Conservation (phyloP, 2,113 vertebrate species). For the Ophiodon elongatus region DNA sequence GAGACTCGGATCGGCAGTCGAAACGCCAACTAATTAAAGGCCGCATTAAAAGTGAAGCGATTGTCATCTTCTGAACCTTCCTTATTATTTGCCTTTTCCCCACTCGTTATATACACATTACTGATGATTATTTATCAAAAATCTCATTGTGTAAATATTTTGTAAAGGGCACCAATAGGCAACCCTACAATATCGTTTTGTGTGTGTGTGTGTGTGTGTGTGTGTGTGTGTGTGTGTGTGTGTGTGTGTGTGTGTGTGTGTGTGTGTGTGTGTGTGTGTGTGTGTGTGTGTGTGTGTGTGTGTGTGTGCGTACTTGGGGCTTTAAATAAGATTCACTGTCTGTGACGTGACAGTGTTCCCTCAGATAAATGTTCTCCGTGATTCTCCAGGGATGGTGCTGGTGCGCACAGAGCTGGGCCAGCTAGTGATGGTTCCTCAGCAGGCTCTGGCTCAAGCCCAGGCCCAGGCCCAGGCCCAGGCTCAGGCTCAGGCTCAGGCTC, state of each 20-base stretch:
- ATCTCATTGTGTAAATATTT: not conserved
- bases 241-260: too few relatives aligned
- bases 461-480: constrained; percentile 88
- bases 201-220: too few relatives aligned
- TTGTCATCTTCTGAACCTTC: not conserved
- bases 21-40: too few relatives aligned
- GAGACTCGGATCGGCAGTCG: not conserved
- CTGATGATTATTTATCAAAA: not conserved
- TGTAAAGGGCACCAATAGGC: too few relatives aligned
- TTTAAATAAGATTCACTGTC: not conserved
- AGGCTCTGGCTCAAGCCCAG: constrained; percentile 85
- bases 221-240: too few relatives aligned
- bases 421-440: constrained; percentile 91
- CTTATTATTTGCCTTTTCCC: not conserved
- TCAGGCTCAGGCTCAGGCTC: constrained; percentile 86
- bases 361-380: constrained; percentile 27
- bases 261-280: too few relatives aligned
- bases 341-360: not conserved
- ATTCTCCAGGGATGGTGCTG: constrained; percentile 87
- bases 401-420: constrained; percentile 90
- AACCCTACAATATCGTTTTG: too few relatives aligned
- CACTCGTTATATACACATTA: not conserved
- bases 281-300: too few relatives aligned
- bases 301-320: too few relatives aligned
- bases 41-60: too few relatives aligned